These are phyloP conservation scores for Eptesicus fuscus DNA, from an alignment of 2,113 vertebrate genomes.

Conservation along the genomic window DNA sequence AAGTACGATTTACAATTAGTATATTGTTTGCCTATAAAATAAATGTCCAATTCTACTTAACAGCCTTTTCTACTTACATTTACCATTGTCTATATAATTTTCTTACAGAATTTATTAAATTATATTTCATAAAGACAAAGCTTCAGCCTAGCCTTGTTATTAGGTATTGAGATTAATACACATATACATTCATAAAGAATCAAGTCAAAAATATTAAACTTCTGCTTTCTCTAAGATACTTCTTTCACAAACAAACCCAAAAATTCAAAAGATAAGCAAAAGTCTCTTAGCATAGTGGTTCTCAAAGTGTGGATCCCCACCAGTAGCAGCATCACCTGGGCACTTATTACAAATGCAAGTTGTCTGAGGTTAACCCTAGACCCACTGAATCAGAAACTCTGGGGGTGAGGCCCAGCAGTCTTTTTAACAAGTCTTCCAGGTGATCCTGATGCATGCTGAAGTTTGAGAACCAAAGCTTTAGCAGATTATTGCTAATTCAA, in stretches of 20 bases:
- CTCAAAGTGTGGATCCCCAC: not conserved
- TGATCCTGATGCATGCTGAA: not conserved
- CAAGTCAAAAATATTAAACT: not conserved
- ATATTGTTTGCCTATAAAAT: not conserved
- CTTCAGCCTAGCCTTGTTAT: not conserved
- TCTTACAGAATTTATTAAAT: not conserved
- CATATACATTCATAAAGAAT: not conserved
- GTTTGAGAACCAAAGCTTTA: not conserved
- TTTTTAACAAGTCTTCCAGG: not conserved
- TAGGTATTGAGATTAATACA: not conserved
- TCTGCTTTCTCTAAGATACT: not conserved
- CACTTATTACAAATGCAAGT: not conserved
- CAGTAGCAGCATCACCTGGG: not conserved
- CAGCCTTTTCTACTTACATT: not conserved
- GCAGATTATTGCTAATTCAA: not conserved
- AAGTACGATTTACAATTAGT: not conserved
- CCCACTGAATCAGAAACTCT: not conserved
- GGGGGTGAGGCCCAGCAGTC: not conserved
- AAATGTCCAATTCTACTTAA: not conserved
- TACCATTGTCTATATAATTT: not conserved
- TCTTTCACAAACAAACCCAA: not conserved
- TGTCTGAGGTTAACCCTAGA: not conserved
- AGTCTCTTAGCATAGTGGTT: not conserved
- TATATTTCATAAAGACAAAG: conserved; percentile 25
- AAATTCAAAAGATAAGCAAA: not conserved